phyloP scores from a whole-genome alignment of 92 coral and sea anemone genomes.

The Epizoanthus stellaris region DNA sequence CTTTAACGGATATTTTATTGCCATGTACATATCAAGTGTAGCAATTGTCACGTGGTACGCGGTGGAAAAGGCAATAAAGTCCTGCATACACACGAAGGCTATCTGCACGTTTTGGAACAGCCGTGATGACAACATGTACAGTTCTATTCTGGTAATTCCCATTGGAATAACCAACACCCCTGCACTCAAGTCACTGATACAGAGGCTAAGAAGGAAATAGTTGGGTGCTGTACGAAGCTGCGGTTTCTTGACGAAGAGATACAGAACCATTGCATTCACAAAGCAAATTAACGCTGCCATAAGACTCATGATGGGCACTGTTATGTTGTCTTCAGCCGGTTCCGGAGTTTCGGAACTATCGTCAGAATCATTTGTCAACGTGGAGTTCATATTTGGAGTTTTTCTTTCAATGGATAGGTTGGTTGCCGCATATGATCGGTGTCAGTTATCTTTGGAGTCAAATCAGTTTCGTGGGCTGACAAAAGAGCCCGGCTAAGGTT shows the following conservation, averaged over 20 bases:
- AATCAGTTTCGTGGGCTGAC: too few relatives aligned
- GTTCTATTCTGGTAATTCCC: not conserved
- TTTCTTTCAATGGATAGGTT: too few relatives aligned
- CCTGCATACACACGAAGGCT: not conserved
- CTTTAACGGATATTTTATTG: conserved; percentile 65
- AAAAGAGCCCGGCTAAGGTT: too few relatives aligned
- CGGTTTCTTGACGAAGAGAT: conserved; percentile 7
- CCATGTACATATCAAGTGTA: conserved; percentile 72
- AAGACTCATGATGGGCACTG: not conserved
- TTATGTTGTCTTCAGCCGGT: not conserved
- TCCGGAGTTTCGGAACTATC: too few relatives aligned
- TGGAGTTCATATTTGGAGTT: too few relatives aligned
- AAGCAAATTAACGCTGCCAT: conserved; percentile 1
- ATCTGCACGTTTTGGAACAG: not conserved
- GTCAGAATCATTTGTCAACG: too few relatives aligned
- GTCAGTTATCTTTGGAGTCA: too few relatives aligned
- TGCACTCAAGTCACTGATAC: conserved; percentile 18
- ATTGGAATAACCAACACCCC: conserved; percentile 2
- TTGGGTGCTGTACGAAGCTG: conserved; percentile 1
- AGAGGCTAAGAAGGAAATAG: conserved; percentile 12
- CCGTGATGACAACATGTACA: too few relatives aligned
- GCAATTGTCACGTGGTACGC: conserved; percentile 71
- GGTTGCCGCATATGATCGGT: too few relatives aligned
- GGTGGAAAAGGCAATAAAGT: conserved; percentile 52
- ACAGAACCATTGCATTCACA: not conserved